A percentile compares a stretch with the other conserved stretches of the same genome.
phyloP scores from a whole-genome alignment of 2,888 invertebrate genomes.

The Tenthredo scrophulariae region DNA sequence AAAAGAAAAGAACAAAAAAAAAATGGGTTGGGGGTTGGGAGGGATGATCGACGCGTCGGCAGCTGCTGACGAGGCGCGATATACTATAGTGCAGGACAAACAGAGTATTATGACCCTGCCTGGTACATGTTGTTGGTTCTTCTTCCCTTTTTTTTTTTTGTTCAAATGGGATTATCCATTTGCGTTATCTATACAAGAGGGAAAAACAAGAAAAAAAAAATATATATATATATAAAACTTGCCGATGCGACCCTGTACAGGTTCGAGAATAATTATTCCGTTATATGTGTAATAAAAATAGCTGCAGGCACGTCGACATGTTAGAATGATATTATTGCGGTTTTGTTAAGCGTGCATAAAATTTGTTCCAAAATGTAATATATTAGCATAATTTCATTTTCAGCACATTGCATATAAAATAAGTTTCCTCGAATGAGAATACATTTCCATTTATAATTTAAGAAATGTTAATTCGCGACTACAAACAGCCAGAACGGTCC shows the following conservation, averaged over 20 bases:
- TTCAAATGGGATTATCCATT: neutral
- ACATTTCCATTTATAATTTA: constrained; percentile 59
- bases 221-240: too few relatives aligned
- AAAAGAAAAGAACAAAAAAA: neutral
- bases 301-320: neutral
- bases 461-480: constrained; percentile 59
- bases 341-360: neutral
- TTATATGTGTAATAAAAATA: neutral
- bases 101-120: constrained; percentile 4
- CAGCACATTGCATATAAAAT: constrained; percentile 59
- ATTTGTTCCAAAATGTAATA: neutral
- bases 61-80: constrained; percentile 4
- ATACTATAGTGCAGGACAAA: neutral
- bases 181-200: neutral
- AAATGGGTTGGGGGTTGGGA: neutral
- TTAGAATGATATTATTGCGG: neutral
- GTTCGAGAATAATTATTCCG: neutral
- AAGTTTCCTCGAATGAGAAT: constrained; percentile 56
- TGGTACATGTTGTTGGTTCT: neutral
- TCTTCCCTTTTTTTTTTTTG: neutral
- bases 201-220: neutral
- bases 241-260: neutral
- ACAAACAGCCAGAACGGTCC: neutral
- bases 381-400: constrained; percentile 59
- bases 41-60: constrained; percentile 4